phyloP scores from a whole-genome alignment of 2,888 invertebrate genomes.

The Eupithecia vulgata region DNA sequence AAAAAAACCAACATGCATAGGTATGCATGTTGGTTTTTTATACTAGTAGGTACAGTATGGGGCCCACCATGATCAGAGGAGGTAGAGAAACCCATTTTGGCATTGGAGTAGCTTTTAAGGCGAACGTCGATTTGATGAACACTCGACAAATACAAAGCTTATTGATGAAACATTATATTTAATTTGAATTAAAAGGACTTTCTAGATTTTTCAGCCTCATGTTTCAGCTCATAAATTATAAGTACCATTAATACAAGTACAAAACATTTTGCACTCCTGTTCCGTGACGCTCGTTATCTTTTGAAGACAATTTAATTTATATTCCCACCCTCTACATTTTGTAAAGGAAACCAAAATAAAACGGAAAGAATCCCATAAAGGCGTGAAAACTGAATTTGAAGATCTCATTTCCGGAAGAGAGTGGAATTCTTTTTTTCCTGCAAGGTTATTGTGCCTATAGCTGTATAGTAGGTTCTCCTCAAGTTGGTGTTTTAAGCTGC shows the following conservation, averaged over 20 bases:
- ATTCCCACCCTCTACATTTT: constrained; percentile 11
- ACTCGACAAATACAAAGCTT: background rate
- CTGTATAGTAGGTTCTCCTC: background rate
- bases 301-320: constrained; percentile 12
- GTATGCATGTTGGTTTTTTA: background rate
- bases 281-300: constrained; percentile 6
- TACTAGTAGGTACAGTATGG: background rate
- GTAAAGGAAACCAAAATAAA: constrained; percentile 15
- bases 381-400: constrained; percentile 24
- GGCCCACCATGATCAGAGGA: background rate
- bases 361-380: constrained; percentile 11
- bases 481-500: background rate
- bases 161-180: too few relatives aligned
- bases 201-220: background rate
- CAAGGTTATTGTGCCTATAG: constrained; percentile 4
- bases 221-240: background rate
- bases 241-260: background rate
- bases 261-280: background rate
- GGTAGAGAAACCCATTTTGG: background rate
- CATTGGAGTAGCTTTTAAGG: background rate
- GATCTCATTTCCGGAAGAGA: constrained; percentile 15
- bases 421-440: constrained; percentile 10
- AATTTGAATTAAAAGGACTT: background rate
- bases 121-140: background rate
- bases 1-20: too few relatives aligned